Evolutionary conservation across 2,797 vertebrate genomes (phyloP), one percentile per base, ranked within the genome.

Genomic region (Okamejei kenojei): DNA sequence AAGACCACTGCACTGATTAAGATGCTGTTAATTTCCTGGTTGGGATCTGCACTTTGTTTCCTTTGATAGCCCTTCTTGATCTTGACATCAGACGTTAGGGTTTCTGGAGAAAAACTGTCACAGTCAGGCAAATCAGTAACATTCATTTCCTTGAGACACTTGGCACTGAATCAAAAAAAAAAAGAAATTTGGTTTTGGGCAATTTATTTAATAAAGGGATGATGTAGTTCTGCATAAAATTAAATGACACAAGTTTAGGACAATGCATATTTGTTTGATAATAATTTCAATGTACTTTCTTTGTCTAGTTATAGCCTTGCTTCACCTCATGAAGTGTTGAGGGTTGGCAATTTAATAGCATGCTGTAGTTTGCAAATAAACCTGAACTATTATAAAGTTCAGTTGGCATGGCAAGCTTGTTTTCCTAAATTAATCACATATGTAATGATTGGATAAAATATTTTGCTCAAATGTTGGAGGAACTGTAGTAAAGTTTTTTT

Each of bases 51-150:
- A 96, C 95, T 96, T 94, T 95, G 96, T 97, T 96, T 96, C 7
- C 95, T 94, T 95, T 95, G 95, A 96, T 95, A 95, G 95, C 95
- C 94, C 96, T 96, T 95, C 97, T 97, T 97, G 97, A 97, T 97
- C 96, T 97, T 96, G 96, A 96, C 96, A 96, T 96, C 95, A 95
- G 96, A 96, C 95, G 96, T 94, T 96, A 94, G 93, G 94, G 17
- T 94, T 95, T 95, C 94, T 95, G 94, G 90, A 76, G 21, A 26
- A 63, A 74, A 76, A 54, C 71, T 92, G 29, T 76, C 71, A 54
- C 68, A 92, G 71, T 45, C 26, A 54, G 38, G 23, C 35, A 74
- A 92, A 76, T 76, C 90, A 76, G 71, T 26, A 45, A 76, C 21
- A 26, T 76, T 76, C 38, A 92, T 92, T 73, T 92, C 38, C 71